Percentiles rank a stretch among this genome's conserved stretches.
Conservation (phyloP, 2,888 invertebrate genomes). For the Scaptomyza flava region DNA sequence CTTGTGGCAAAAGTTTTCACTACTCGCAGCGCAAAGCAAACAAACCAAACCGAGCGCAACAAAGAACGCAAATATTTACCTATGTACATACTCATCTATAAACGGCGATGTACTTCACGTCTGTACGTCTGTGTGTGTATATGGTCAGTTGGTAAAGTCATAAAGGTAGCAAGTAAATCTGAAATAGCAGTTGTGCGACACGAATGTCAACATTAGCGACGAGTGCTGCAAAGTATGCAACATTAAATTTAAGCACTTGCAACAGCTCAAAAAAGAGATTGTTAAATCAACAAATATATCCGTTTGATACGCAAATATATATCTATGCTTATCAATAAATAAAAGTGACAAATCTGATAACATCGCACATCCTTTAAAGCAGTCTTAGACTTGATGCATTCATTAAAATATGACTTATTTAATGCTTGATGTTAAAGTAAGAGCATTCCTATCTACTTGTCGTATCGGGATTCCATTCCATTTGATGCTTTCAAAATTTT, state of each 20-base stretch:
- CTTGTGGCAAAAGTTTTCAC: constrained; percentile 67
- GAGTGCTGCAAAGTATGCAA: constrained; percentile 24
- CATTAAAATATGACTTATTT: no score
- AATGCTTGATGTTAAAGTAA: no score
- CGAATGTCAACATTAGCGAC: constrained; percentile 11
- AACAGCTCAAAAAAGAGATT: background rate
- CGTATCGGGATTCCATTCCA: background rate
- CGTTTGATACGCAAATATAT: background rate
- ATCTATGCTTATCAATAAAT: background rate
- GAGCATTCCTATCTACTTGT: background rate
- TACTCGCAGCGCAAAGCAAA: constrained; percentile 59
- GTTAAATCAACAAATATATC: background rate
- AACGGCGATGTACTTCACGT: no score
- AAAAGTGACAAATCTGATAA: background rate
- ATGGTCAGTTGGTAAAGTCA: constrained; percentile 44
- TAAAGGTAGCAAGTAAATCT: constrained; percentile 34
- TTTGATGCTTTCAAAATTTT: background rate
- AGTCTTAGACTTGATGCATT: no score
- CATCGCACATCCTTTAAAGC: background rate
- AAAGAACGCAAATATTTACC: constrained; percentile 76
- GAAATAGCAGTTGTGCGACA: constrained; percentile 22
- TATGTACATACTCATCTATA: constrained; percentile 31
- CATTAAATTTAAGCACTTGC: constrained; percentile 20
- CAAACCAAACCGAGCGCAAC: constrained; percentile 77
- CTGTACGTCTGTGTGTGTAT: constrained; percentile 5